These are phyloP conservation scores for Euproctis similis DNA, from an alignment of 2,888 invertebrate genomes.

Conservation along the genomic window DNA sequence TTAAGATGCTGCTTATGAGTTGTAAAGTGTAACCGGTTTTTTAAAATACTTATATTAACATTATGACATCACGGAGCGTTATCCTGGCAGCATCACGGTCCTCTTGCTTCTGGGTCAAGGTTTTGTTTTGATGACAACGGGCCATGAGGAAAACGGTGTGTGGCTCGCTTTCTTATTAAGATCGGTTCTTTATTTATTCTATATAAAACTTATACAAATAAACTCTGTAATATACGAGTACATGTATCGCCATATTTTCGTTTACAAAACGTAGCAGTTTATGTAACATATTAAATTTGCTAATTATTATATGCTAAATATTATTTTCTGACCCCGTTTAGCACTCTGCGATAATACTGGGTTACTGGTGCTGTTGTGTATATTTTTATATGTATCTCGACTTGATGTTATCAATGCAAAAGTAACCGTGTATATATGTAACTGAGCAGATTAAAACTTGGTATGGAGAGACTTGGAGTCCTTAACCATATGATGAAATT, in stretches of 20 bases:
- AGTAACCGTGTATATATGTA: too few species aligned
- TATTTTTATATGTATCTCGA: too few species aligned
- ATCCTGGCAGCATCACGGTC: slow-evolving; percentile 25
- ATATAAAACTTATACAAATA: too few species aligned
- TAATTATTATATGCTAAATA: too few species aligned
- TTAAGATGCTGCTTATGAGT: neutral
- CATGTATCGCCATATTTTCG: too few species aligned
- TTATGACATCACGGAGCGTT: slow-evolving; percentile 22
- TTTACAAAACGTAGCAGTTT: too few species aligned
- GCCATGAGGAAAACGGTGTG: slow-evolving; percentile 39
- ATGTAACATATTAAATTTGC: slow-evolving; percentile 1
- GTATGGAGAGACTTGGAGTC: too few species aligned
- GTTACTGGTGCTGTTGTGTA: slow-evolving; percentile 23
- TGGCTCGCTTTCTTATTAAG: slow-evolving; percentile 25
- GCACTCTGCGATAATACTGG: slow-evolving; percentile 1
- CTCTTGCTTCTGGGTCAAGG: slow-evolving; percentile 62
- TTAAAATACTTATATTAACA: slow-evolving; percentile 10
- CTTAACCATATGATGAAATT: too few species aligned
- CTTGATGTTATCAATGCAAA: too few species aligned
- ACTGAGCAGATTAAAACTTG: too few species aligned
- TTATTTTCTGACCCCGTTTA: slow-evolving; percentile 6
- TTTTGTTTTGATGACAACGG: slow-evolving; percentile 51
- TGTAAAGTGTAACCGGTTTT: slow-evolving; percentile 17
- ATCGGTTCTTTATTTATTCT: too few species aligned
- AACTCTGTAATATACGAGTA: too few species aligned